Base-by-base conservation (phyloP, 1,140 invertebrate species). In the Andrena cerasifolii region DNA sequence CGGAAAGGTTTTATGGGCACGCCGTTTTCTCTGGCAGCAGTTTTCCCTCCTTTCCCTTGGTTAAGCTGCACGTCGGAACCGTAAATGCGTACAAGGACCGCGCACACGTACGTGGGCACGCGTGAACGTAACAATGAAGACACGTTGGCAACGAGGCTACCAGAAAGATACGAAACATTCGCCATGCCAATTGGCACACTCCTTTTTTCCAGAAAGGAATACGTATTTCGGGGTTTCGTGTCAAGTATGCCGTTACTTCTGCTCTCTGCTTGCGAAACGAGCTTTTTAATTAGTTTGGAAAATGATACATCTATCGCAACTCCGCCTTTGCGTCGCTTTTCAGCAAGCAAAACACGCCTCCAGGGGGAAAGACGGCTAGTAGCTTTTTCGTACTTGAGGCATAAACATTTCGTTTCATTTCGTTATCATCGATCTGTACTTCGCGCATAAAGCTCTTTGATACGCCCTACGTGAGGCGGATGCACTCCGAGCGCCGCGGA, bases 331-430 rank as follows among this genome's bases (percentile, higher is more conserved):
- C n/a, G 36, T 12, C 43, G 16, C 63, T 62, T 49, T 80, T 65
- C 18, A 80, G 65, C 40, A 62, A 66, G 40, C 51, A 36, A 56
- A 75, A 54, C 47, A 56, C n/a, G 51, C 16, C 24, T 43, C 26
- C 45, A 5, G 26, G 21, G 47, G 51, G 49, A 49, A 49, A 10
- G 33, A 53, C 31, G 47, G 49, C 61, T 61, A 51, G 70, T 31
- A 33, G 66, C 74, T 58, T 59, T 65, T 77, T 67, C 61, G 56
- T 43, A 73, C 67, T 76, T 49, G 51, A 33, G 51, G 80, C 79
- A 83, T 82, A 83, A 83, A 83, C 81, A 81, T 82, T 83, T 70
- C 79, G 63, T 83, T 83, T 83, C 82, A 82, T 82, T 83, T 73
- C 74, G 54, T 81, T 82, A 79, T 78, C 75, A 73, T 82, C 68